Evolutionary conservation across 1,140 invertebrate genomes (phyloP), one percentile per base, ranked within the genome.

Genomic region (Brachionus rubens): DNA sequence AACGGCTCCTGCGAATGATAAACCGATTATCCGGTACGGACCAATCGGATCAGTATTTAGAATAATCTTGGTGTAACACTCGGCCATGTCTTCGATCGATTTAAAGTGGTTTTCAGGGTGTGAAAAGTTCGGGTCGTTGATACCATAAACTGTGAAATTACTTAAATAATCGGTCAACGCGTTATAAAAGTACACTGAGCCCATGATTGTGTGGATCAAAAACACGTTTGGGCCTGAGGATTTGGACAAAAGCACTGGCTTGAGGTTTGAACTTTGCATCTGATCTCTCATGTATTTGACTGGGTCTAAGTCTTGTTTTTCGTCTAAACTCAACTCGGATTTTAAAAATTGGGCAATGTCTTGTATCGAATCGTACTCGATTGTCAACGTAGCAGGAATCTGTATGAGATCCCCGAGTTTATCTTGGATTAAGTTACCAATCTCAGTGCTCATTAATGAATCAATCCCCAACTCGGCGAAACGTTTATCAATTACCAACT

Each of bases 1-100:
- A 10, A 98, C 89, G 76, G 90, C 89, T 9, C 91, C 90, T 52
- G 96, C 96, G 83, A 92, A 98, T 0, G 95, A 98, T 83, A 98
- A 98, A 1, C 94, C 96, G 30, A 91, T 87, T 46, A 99, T 82
- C 21, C 88, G 88, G 85, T 93, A 96, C 0, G 94, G 92, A 76
- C 92, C 91, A 75, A 88, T 85, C 0, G 89, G 88, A 83, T 94
- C 91, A 19, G 92, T 84, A 26, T 86, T 86, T 79, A 89, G 89
- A 75, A 97, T 89, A 82, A 91, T 86, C 82, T 89, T 83, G 3
- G 30, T 30, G 16, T 56, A 56, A 12, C 26, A 28, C n/a, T 26
- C 30, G 26, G 52, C 52, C 26, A 56, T 56, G 26, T 56, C 24
- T 56, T 56, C 26, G 30, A 56, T 56, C 30, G 52, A 56, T 14